Conservation (phyloP, 2,888 invertebrate species). For the Noctua fimbriata region DNA sequence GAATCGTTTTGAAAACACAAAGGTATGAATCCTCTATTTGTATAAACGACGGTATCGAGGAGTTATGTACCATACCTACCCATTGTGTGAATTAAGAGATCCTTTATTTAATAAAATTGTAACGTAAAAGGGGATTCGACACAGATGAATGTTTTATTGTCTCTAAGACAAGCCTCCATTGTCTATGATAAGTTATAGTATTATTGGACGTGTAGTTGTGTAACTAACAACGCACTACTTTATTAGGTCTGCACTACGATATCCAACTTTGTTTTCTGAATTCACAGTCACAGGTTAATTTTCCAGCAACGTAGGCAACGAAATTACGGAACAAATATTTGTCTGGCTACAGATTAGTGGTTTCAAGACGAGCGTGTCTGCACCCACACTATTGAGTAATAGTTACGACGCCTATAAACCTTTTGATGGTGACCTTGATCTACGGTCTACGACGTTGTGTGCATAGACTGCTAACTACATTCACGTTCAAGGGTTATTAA, state of each 20-base stretch:
- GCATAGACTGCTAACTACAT: background rate
- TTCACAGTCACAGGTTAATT: background rate
- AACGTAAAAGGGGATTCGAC: conserved; percentile 2
- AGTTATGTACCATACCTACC: conserved; percentile 34
- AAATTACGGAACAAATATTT: background rate
- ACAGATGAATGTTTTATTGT: conserved; percentile 25
- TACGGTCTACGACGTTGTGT: background rate
- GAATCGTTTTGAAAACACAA: conserved; percentile 55
- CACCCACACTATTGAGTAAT: background rate
- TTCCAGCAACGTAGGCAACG: background rate
- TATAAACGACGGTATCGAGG: conserved; percentile 30
- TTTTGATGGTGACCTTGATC: conserved; percentile 35
- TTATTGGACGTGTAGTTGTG: background rate
- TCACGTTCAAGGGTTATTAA: background rate
- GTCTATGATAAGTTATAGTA: background rate
- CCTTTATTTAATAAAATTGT: conserved; percentile 14
- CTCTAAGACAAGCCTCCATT: conserved; percentile 2
- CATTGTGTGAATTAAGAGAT: conserved; percentile 37
- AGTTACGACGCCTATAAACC: background rate
- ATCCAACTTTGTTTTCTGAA: background rate
- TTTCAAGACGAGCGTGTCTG: background rate
- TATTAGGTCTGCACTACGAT: background rate
- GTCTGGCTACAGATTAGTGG: background rate
- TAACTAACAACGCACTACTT: background rate
- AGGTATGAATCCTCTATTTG: conserved; percentile 56